Evolutionary conservation across 1,140 invertebrate species (phyloP).

Genomic region (Leptoteleia sp.): DNA sequence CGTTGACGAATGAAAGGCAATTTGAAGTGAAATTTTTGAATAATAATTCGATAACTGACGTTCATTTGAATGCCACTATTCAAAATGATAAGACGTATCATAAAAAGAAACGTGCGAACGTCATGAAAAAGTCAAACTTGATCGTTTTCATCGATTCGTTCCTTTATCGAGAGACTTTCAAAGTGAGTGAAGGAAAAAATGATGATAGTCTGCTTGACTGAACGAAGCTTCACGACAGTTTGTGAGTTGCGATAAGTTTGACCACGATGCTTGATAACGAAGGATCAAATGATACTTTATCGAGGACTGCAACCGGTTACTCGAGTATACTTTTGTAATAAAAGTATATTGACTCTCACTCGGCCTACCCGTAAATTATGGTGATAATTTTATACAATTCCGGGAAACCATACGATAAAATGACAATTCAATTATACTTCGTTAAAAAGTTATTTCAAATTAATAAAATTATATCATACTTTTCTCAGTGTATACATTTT

Average conservation of each 20-base stretch:
- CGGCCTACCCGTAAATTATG: no score
- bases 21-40: not conserved
- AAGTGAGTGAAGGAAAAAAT: slow-evolving; percentile 50
- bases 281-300: slow-evolving; percentile 22
- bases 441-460: no score
- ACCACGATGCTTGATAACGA: slow-evolving; percentile 48
- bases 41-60: slow-evolving; percentile 26
- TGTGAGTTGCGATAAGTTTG: slow-evolving; percentile 53
- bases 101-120: slow-evolving; percentile 36
- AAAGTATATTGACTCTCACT: no score
- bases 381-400: no score
- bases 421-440: no score
- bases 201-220: slow-evolving; percentile 44
- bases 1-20: slow-evolving; percentile 8
- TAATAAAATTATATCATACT: no score
- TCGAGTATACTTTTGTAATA: slow-evolving; percentile 29
- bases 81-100: slow-evolving; percentile 46
- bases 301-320: slow-evolving; percentile 6
- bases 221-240: slow-evolving; percentile 44
- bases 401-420: no score
- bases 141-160: slow-evolving; percentile 50
- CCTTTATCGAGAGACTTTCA: slow-evolving; percentile 53
- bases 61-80: slow-evolving; percentile 35
- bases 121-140: slow-evolving; percentile 51
- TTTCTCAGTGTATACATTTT: no score